These are phyloP conservation scores for Drosophila kikkawai DNA, from an alignment of 1,140 invertebrate genomes.

Conservation along the genomic window DNA sequence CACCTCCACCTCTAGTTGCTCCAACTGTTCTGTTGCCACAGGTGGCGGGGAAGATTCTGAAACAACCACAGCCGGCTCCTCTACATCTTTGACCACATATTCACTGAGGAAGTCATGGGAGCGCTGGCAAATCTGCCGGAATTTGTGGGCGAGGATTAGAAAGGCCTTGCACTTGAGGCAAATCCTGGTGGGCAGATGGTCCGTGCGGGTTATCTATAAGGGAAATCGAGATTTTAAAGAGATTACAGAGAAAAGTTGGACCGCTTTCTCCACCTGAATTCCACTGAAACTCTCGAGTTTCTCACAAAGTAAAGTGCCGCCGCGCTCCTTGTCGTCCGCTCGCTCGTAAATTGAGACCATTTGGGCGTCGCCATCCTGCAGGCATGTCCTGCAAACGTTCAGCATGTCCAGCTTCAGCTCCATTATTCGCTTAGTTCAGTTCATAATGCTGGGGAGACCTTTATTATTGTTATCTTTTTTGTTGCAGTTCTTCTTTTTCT, in stretches of 20 bases:
- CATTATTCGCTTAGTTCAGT: neutral
- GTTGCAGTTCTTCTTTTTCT: neutral
- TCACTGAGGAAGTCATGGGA: slow-evolving; percentile 71
- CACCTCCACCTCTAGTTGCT: slow-evolving; percentile 54
- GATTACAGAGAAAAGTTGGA: no score
- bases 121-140: slow-evolving; percentile 74
- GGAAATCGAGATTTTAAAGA: neutral
- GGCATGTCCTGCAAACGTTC: slow-evolving; percentile 66
- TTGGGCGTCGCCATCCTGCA: slow-evolving; percentile 68
- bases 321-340: slow-evolving; percentile 30
- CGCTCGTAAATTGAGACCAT: slow-evolving; percentile 76
- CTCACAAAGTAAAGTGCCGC: slow-evolving; percentile 51
- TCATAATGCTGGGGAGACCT: neutral
- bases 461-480: neutral
- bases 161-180: slow-evolving; percentile 73
- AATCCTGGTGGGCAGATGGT: slow-evolving; percentile 64
- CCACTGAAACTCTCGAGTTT: slow-evolving; percentile 78
- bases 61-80: neutral
- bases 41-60: neutral
- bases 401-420: slow-evolving; percentile 49
- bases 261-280: slow-evolving; percentile 49
- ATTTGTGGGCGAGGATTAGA: slow-evolving; percentile 68
- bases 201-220: slow-evolving; percentile 46
- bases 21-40: slow-evolving; percentile 30
- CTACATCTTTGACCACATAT: slow-evolving; percentile 53